A percentile compares a stretch with the other conserved stretches of the same genome.
Conservation (phyloP, 2,797 vertebrate species). For the Sebastes paucispinis region DNA sequence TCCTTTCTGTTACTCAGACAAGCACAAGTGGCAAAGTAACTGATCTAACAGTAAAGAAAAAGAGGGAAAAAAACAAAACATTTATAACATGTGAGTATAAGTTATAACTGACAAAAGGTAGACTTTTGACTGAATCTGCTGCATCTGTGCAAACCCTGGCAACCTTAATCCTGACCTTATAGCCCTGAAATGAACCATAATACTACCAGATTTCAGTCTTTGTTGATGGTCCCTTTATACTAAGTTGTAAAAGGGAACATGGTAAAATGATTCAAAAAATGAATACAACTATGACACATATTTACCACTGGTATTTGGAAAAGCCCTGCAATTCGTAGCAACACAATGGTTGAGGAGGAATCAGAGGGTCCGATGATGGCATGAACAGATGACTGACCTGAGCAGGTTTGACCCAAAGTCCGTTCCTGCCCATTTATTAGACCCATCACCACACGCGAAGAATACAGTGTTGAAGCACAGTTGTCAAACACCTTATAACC, state of each 20-base stretch:
- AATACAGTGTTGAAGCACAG: too few relatives aligned
- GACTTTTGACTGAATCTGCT: neutral
- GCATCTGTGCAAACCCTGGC: neutral
- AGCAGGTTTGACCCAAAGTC: slow-evolving; percentile 53
- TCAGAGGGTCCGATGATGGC: slow-evolving; percentile 82
- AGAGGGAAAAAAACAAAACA: neutral
- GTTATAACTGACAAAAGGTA: neutral
- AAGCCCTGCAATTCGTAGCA: slow-evolving; percentile 74
- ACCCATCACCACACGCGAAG: too few relatives aligned
- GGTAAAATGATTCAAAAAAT: neutral
- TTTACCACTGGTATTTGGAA: slow-evolving; percentile 84
- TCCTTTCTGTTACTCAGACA: slow-evolving; percentile 81
- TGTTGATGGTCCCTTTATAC: neutral
- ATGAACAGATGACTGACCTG: slow-evolving; percentile 69
- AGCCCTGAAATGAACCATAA: neutral
- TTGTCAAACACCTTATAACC: too few relatives aligned
- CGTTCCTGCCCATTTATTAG: too few relatives aligned
- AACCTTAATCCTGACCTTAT: neutral
- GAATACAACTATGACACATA: neutral
- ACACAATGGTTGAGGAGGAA: slow-evolving; percentile 81
- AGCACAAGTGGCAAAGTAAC: slow-evolving; percentile 83
- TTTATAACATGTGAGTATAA: neutral
- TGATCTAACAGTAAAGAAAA: slow-evolving; percentile 65
- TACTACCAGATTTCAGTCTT: neutral
- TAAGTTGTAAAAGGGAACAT: neutral